Conservation (phyloP, 2,888 invertebrate species). For the Molanna angustata region DNA sequence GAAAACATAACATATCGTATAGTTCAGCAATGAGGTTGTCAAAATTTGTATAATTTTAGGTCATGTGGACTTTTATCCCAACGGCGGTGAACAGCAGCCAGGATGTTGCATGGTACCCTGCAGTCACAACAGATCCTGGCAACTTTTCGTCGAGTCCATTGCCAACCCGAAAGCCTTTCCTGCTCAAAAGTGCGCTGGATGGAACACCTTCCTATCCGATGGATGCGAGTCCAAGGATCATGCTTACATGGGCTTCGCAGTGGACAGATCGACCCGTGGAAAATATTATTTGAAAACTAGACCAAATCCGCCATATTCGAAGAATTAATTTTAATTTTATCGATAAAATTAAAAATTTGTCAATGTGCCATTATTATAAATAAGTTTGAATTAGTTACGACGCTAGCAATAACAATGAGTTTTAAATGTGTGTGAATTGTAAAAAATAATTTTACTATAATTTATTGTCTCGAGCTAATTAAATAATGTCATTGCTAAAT, state of each 20-base stretch:
- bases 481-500: too few species aligned
- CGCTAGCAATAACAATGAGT: too few species aligned
- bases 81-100: conserved; percentile 46
- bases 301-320: conserved; percentile 39
- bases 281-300: conserved; percentile 42
- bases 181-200: conserved; percentile 39
- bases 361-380: too few species aligned
- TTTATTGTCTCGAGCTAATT: too few species aligned
- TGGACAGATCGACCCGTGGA: conserved; percentile 37
- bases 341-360: too few species aligned
- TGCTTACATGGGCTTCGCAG: conserved; percentile 42
- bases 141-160: conserved; percentile 41
- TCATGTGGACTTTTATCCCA: conserved; percentile 47
- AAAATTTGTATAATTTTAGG: too few species aligned
- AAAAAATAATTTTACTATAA: too few species aligned
- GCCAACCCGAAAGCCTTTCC: conserved; percentile 37
- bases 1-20: too few species aligned
- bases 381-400: too few species aligned
- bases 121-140: conserved; percentile 46
- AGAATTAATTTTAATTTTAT: too few species aligned
- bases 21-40: too few species aligned
- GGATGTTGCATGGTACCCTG: conserved; percentile 45
- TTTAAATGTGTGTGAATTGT: too few species aligned
- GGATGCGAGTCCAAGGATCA: conserved; percentile 5
- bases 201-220: conserved; percentile 38